Base-by-base conservation (phyloP, 2,797 vertebrate genomes). In the Sylvia borin region DNA sequence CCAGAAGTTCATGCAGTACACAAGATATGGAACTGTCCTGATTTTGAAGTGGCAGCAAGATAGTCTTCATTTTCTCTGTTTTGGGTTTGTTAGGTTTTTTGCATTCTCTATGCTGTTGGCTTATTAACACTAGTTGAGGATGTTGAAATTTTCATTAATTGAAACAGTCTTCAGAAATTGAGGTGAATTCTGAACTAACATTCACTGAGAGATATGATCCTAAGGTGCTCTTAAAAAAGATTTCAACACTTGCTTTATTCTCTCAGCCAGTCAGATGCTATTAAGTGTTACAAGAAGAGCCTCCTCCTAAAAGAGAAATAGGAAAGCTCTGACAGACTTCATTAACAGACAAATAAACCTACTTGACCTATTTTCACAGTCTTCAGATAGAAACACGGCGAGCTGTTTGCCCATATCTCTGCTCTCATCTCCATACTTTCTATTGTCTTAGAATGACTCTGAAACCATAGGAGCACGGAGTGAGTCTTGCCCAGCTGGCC, bases 401-500 rank as follows among this genome's bases (percentile, higher is more conserved):
- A 94, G 77, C 14, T 93, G 53, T 93, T 88, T 91, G 55, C 81
- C 45, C n/a, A 1, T 89, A 94, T 95, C 86, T 93, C 83, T 67
- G 31, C 67, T 95, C 83, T 71, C 85, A 94, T 92, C 94, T 92
- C 55, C 64, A 51, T 55, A 64, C 45, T 92, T 93, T 94, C 76
- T 92, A 53, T 87, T 95, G 87, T 71, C 67, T 95, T 73, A 60
- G 64, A 71, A 92, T 84, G 61, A 95, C 71, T 93, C 83, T 83
- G 60, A 95, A 96, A 92, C 58, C 47, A 74, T 32, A 48, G 80
- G 42, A 83, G 57, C 62, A 68, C 5, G 14, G 58, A 88, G 14
- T 83, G 72, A 95, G 88, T 83, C 36, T 88, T 89, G 90, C 91
- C 94, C 94, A 96, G 88, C 68, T 95, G 88, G 93, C 66, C 75